phyloP scores from a whole-genome alignment of 2,797 vertebrate genomes.

The Sylvilagus floridanus region DNA sequence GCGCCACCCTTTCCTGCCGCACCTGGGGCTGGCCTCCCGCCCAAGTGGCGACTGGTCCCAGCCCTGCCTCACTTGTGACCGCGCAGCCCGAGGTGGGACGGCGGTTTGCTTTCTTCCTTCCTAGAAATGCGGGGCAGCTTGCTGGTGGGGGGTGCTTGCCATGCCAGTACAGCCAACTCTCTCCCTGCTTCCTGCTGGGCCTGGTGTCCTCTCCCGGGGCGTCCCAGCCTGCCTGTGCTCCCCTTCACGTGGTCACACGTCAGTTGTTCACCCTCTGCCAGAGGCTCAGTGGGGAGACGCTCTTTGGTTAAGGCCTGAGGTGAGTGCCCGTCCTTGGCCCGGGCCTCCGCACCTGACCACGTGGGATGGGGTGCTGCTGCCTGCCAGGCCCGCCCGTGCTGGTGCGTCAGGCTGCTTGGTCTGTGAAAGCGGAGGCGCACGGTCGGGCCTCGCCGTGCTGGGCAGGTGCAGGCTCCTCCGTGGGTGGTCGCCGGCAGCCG shows the following conservation, averaged over 20 bases:
- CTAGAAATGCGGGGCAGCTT: conserved; percentile 69
- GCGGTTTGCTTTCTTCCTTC: conserved; percentile 80
- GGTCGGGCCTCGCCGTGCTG: background rate
- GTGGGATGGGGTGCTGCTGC: background rate
- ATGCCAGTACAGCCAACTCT: conserved; percentile 79
- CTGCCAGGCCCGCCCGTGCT: background rate
- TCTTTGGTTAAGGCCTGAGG: background rate
- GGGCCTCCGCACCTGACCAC: background rate
- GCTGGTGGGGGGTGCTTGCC: conserved; percentile 55
- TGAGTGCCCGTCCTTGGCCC: background rate
- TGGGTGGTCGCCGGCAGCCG: background rate
- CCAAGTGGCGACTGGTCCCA: conserved; percentile 77
- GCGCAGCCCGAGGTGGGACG: conserved; percentile 81
- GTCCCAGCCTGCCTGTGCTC: background rate
- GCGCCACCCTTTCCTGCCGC: conserved; percentile 78
- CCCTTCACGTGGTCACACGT: background rate
- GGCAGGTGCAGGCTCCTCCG: background rate
- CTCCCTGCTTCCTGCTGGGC: conserved; percentile 53
- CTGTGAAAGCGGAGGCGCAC: background rate
- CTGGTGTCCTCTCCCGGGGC: background rate
- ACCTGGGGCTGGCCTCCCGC: conserved; percentile 75
- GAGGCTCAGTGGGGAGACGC: background rate
- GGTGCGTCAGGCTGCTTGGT: background rate
- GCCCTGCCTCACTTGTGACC: conserved; percentile 83
- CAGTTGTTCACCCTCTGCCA: background rate